Conservation (phyloP, 2,113 vertebrate species). For the Scomber scombrus region DNA sequence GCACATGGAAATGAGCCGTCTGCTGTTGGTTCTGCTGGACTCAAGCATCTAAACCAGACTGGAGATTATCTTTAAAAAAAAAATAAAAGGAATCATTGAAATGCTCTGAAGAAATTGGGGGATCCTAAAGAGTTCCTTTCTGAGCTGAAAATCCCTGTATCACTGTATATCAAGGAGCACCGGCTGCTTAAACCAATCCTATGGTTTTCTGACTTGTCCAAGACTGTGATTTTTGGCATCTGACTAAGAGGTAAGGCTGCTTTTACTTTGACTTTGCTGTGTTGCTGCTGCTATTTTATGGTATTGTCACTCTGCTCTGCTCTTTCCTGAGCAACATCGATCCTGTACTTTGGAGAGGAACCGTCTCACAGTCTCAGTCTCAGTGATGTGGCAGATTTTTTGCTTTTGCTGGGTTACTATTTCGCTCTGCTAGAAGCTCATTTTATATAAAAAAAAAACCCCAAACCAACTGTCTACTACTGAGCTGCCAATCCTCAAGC, state of each 20-base stretch:
- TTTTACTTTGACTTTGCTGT: constrained; percentile 40
- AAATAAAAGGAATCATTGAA: not conserved
- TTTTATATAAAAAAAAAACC: not conserved
- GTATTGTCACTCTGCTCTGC: not conserved
- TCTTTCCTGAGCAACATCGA: constrained; percentile 9
- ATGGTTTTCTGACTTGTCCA: constrained; percentile 64
- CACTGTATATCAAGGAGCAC: constrained; percentile 24
- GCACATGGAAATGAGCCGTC: constrained; percentile 62
- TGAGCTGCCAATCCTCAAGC: not conserved
- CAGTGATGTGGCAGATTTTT: constrained; percentile 54
- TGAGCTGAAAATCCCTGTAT: constrained; percentile 23
- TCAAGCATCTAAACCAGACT: constrained; percentile 63
- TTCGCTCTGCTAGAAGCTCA: not conserved
- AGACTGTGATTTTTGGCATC: constrained; percentile 52
- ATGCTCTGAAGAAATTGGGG: constrained; percentile 31
- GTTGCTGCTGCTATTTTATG: constrained; percentile 12
- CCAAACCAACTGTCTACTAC: not conserved
- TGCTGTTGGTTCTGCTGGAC: constrained; percentile 57
- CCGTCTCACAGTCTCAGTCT: not conserved
- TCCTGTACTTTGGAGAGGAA: constrained; percentile 48
- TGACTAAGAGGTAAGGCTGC: constrained; percentile 71
- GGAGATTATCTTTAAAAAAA: constrained; percentile 33
- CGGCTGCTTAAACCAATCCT: constrained; percentile 48
- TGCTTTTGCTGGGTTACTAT: not conserved
- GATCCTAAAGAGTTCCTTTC: constrained; percentile 51